These are phyloP conservation scores for Lepisosteus osseus DNA, from an alignment of 2,113 vertebrate species.

Conservation along the genomic window DNA sequence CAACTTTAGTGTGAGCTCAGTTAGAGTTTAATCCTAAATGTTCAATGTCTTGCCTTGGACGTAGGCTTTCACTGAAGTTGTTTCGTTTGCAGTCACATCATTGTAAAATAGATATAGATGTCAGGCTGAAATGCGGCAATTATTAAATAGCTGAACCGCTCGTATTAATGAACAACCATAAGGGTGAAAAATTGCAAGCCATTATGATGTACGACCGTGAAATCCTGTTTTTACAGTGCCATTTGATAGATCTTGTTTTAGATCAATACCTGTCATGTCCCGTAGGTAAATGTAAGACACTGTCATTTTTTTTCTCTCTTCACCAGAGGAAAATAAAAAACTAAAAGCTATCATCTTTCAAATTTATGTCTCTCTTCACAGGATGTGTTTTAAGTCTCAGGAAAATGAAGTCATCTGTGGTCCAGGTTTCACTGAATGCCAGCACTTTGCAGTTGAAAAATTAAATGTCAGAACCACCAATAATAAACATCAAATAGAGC, in stretches of 20 bases:
- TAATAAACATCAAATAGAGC: neutral
- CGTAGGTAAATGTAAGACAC: conserved; percentile 60
- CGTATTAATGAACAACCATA: conserved; percentile 64
- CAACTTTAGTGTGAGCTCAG: conserved; percentile 45
- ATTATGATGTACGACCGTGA: conserved; percentile 74
- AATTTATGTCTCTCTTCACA: conserved; percentile 53
- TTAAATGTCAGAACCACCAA: neutral
- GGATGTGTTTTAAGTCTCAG: conserved; percentile 34
- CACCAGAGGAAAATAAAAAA: conserved; percentile 50
- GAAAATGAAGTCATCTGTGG: conserved; percentile 41
- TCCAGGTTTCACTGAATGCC: neutral
- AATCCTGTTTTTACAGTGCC: conserved; percentile 67
- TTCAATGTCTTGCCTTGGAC: conserved; percentile 16
- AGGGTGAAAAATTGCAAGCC: conserved; percentile 63
- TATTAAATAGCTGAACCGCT: conserved; percentile 61
- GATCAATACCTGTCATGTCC: conserved; percentile 67
- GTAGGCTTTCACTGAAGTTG: conserved; percentile 22
- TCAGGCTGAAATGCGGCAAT: conserved; percentile 45
- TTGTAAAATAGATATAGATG: conserved; percentile 33
- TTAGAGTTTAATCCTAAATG: conserved; percentile 42
- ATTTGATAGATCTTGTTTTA: conserved; percentile 64
- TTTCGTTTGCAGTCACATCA: conserved; percentile 4
- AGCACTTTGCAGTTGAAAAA: neutral
- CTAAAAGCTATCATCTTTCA: conserved; percentile 26
- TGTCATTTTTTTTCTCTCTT: conserved; percentile 52